Evolutionary conservation across 2,888 invertebrate species (phyloP).

Genomic region (Zelleria hepariella): DNA sequence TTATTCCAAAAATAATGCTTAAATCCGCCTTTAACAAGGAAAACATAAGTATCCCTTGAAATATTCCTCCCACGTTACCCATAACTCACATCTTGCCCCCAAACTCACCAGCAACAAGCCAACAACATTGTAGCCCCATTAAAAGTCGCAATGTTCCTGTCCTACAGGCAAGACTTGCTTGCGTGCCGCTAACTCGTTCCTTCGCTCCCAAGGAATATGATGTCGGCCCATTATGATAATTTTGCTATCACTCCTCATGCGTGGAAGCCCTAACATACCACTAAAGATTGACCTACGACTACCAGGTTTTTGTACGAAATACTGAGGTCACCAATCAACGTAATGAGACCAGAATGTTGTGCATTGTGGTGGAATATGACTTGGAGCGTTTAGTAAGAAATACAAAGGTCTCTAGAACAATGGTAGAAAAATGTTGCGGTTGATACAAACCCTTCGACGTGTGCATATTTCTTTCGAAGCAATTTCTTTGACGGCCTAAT

Average conservation of each 20-base stretch:
- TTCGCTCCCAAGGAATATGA: not conserved
- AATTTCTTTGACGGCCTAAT: not conserved
- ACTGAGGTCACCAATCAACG: conserved; percentile 15
- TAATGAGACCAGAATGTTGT: not conserved
- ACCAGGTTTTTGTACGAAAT: not conserved
- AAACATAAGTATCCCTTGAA: no score
- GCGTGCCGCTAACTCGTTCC: not conserved
- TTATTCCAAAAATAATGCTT: no score
- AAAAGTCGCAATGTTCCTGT: not conserved
- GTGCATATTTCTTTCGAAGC: not conserved
- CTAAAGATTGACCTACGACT: not conserved
- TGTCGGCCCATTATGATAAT: conserved; percentile 6
- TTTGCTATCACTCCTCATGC: conserved; percentile 1
- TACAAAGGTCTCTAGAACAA: not conserved
- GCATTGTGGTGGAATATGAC: not conserved
- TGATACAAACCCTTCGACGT: not conserved
- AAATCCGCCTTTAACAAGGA: no score
- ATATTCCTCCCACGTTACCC: no score
- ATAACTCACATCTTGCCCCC: not conserved
- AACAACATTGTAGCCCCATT: not conserved
- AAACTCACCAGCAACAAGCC: not conserved
- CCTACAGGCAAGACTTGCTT: not conserved
- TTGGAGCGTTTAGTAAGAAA: not conserved
- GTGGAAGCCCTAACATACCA: not conserved
- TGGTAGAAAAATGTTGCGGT: not conserved